phyloP scores from a whole-genome alignment of 1,140 invertebrate genomes.

The Lycorma delicatula region DNA sequence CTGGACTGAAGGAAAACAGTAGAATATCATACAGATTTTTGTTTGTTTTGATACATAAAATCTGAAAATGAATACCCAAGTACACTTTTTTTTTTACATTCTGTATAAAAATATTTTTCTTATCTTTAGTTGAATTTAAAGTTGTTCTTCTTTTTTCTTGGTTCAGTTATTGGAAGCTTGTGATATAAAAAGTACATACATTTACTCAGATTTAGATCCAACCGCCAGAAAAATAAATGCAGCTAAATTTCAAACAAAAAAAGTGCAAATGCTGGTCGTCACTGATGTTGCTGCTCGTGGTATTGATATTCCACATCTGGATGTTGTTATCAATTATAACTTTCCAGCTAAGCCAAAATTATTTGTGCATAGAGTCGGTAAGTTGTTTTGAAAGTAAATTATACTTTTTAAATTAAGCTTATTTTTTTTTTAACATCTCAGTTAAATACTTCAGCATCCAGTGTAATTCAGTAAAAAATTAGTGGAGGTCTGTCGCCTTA shows the following conservation, averaged over 20 bases:
- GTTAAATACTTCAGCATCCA: too few species aligned
- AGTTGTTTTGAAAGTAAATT: too few species aligned
- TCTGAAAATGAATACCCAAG: too few species aligned
- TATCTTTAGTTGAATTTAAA: not conserved
- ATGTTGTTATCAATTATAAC: conserved; percentile 96
- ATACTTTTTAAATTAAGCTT: too few species aligned
- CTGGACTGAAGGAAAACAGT: too few species aligned
- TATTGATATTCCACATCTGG: conserved; percentile 92
- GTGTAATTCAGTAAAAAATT: too few species aligned
- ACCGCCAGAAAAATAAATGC: conserved; percentile 92
- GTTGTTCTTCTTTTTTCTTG: not conserved
- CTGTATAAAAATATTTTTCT: not conserved
- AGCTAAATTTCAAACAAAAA: conserved; percentile 77
- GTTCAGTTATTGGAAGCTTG: conserved; percentile 59
- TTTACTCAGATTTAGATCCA: conserved; percentile 94
- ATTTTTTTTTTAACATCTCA: too few species aligned
- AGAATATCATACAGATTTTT: too few species aligned
- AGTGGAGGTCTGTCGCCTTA: too few species aligned
- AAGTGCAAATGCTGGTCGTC: conserved; percentile 76
- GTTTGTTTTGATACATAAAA: too few species aligned
- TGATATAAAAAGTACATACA: conserved; percentile 75
- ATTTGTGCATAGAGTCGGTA: conserved; percentile 96
- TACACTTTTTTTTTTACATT: too few species aligned
- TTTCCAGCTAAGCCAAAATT: conserved; percentile 96
- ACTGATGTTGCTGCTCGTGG: conserved; percentile 97